A percentile compares a stretch with the other conserved stretches of the same genome.
Conservation (phyloP, 2,888 invertebrate species). For the Andrena fulva region DNA sequence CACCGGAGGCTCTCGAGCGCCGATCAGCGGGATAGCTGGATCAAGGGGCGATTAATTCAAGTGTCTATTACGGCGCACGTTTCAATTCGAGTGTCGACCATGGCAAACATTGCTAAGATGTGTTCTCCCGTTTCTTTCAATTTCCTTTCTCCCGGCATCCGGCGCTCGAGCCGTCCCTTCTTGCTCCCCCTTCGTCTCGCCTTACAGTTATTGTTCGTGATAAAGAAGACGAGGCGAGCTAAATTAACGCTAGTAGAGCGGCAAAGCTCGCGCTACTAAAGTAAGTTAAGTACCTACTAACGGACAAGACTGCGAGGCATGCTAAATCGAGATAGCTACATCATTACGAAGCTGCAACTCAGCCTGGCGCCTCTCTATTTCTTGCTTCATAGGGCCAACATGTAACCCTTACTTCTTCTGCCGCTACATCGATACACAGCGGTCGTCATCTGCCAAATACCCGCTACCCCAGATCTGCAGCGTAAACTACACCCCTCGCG, state of each 20-base stretch:
- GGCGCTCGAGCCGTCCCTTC: background rate
- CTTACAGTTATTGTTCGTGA: conserved; percentile 31
- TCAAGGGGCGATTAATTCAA: conserved; percentile 6
- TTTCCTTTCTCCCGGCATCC: background rate
- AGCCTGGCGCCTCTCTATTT: conserved; percentile 61
- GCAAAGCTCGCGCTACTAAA: conserved; percentile 63
- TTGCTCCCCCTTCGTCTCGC: background rate
- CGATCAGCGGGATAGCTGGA: background rate
- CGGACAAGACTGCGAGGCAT: conserved; percentile 70
- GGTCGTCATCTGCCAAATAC: conserved; percentile 37
- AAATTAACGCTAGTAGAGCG: conserved; percentile 69
- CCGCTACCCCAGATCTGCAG: too few relatives aligned
- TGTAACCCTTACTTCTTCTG: conserved; percentile 59
- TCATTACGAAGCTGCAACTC: conserved; percentile 72
- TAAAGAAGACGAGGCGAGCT: conserved; percentile 41
- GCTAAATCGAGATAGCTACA: conserved; percentile 78
- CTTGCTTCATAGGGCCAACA: conserved; percentile 60
- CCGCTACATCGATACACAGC: conserved; percentile 38
- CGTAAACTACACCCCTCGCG: background rate
- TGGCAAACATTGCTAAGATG: background rate
- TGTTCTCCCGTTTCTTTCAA: background rate
- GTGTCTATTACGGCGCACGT: background rate
- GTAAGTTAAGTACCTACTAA: conserved; percentile 71
- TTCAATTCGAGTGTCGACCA: conserved; percentile 6
- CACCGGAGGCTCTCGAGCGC: background rate